These are phyloP conservation scores for Amblyjoppa proteus DNA, from an alignment of 2,888 invertebrate species.

Conservation along the genomic window DNA sequence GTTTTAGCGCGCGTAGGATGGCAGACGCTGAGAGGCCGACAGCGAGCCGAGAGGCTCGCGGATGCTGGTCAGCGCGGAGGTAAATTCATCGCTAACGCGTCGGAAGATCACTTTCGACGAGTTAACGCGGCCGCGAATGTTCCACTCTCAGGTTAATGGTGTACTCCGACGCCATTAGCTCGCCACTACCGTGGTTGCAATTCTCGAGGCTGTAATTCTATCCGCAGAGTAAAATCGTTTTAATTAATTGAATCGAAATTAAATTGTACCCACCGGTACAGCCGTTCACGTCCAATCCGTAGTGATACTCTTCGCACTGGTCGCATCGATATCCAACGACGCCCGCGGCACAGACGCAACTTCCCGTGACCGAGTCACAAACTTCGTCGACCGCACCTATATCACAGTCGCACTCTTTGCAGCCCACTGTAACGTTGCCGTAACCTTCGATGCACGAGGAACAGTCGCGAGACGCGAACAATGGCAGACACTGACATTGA, in stretches of 20 bases:
- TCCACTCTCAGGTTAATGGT: neutral
- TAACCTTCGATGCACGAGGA: slow-evolving; percentile 86
- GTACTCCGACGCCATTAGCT: neutral
- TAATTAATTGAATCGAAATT: neutral
- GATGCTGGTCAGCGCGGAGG: slow-evolving; percentile 40
- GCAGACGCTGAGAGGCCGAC: slow-evolving; percentile 70
- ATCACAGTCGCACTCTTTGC: slow-evolving; percentile 93
- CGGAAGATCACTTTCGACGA: slow-evolving; percentile 25
- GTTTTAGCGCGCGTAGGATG: slow-evolving; percentile 71
- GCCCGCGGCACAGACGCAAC: slow-evolving; percentile 92
- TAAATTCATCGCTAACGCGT: slow-evolving; percentile 54
- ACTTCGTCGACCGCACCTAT: slow-evolving; percentile 88
- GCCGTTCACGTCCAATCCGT: slow-evolving; percentile 89
- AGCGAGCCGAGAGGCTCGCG: slow-evolving; percentile 16
- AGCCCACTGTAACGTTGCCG: slow-evolving; percentile 92
- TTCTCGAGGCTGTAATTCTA: slow-evolving; percentile 2
- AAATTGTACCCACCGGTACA: slow-evolving; percentile 88
- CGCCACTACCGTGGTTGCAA: neutral
- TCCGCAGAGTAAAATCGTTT: neutral
- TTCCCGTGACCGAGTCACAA: slow-evolving; percentile 92
- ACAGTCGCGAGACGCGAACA: slow-evolving; percentile 91
- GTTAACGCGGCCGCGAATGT: slow-evolving; percentile 15
- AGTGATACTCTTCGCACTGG: slow-evolving; percentile 90
- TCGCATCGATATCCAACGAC: slow-evolving; percentile 93
- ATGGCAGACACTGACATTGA: slow-evolving; percentile 91